Evolutionary conservation across 2,113 vertebrate species (phyloP).

Genomic region (Aspidoscelis tigris): DNA sequence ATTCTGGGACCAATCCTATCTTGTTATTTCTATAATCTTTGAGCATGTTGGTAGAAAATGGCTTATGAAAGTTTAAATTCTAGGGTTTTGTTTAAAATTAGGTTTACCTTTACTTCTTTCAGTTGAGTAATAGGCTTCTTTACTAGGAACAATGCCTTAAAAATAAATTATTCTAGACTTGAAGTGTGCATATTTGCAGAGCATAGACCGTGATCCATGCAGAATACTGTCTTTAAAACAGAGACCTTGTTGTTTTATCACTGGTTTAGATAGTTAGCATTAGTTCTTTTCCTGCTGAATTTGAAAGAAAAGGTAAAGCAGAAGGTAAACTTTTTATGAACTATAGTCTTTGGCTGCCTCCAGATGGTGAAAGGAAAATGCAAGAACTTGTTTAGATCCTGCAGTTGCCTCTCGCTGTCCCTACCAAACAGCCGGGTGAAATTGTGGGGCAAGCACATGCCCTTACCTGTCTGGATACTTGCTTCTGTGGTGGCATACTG

Average conservation of each 20-base stretch:
- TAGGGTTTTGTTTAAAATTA: not conserved
- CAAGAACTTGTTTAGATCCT: too few species aligned
- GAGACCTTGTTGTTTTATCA: not conserved
- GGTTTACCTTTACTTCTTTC: not conserved
- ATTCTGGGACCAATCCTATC: not conserved
- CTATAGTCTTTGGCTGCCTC: not conserved
- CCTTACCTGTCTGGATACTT: too few species aligned
- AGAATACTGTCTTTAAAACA: too few species aligned
- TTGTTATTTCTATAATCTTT: rapidly evolving
- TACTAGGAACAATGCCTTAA: not conserved
- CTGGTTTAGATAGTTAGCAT: not conserved
- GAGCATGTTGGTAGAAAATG: too few species aligned
- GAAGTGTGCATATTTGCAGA: too few species aligned
- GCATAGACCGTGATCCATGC: too few species aligned
- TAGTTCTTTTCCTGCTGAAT: not conserved
- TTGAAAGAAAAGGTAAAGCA: not conserved
- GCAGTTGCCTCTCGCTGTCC: too few species aligned
- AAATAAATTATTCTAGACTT: conserved; percentile 20
- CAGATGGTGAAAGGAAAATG: too few species aligned
- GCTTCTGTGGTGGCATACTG: too few species aligned
- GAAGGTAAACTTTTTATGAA: conserved; percentile 4
- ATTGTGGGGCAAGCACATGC: too few species aligned
- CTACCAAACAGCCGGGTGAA: too few species aligned
- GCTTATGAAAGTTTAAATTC: not conserved
- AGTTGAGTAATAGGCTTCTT: not conserved